Percentiles rank a stretch among this genome's conserved stretches.
Conservation (phyloP, 1,140 invertebrate species). For the Drosophila lowei region DNA sequence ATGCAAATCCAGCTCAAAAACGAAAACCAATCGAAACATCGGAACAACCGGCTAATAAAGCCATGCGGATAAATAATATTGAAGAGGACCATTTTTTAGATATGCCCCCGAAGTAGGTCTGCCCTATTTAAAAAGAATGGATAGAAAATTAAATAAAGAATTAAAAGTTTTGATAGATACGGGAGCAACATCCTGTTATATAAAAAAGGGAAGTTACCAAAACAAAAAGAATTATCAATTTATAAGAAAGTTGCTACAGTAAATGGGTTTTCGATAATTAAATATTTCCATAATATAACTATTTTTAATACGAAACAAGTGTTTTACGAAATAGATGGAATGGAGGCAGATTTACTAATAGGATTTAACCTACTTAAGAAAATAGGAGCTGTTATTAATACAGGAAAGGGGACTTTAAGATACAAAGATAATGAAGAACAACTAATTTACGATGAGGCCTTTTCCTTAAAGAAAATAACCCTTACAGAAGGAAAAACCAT, state of each 20-base stretch:
- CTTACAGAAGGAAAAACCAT: too few species aligned
- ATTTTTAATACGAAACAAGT: neutral
- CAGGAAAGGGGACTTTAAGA: neutral
- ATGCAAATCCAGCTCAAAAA: too few species aligned
- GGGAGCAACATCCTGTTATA: neutral
- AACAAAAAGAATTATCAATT: conserved; percentile 1
- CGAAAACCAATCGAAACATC: too few species aligned
- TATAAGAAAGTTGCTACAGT: conserved; percentile 9
- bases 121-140: too few species aligned
- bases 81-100: too few species aligned
- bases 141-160: neutral
- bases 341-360: conserved; percentile 1
- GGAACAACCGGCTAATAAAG: too few species aligned
- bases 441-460: neutral
- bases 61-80: too few species aligned
- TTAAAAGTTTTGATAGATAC: neutral
- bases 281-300: neutral
- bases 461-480: neutral
- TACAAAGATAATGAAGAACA: neutral
- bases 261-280: conserved; percentile 2
- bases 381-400: neutral
- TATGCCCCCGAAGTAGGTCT: too few species aligned
- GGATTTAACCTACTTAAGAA: conserved; percentile 2
- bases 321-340: conserved; percentile 3
- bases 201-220: neutral